Conservation (phyloP, 1,140 invertebrate genomes). For the Drosophila sturtevanti region DNA sequence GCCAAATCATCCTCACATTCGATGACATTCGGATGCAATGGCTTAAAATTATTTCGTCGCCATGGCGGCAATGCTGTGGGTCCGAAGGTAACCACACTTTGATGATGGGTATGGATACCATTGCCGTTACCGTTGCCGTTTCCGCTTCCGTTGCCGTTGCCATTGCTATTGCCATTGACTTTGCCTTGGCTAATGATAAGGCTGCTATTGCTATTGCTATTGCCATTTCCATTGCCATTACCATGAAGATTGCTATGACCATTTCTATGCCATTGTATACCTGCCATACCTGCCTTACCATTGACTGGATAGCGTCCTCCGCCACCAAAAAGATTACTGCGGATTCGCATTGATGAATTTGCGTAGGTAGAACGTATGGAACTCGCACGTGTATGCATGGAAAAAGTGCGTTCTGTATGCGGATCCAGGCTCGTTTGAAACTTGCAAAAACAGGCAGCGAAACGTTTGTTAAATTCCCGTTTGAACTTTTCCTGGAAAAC, state of each 20-base stretch:
- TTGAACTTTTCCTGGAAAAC: conserved; percentile 87
- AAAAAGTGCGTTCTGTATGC: conserved; percentile 67
- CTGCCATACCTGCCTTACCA: conserved; percentile 1
- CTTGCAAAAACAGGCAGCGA: conserved; percentile 83
- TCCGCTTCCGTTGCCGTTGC: conserved; percentile 18
- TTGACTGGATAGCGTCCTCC: conserved; percentile 7
- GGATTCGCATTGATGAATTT: conserved; percentile 76
- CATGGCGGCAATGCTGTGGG: conserved; percentile 54
- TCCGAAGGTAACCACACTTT: conserved; percentile 67
- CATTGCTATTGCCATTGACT: conserved; percentile 19
- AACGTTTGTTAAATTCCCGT: conserved; percentile 87
- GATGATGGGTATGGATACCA: conserved; percentile 23
- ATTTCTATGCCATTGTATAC: conserved; percentile 12
- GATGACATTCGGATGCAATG: conserved; percentile 70
- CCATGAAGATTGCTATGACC: conserved; percentile 16
- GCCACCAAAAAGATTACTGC: conserved; percentile 64
- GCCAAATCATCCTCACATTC: conserved; percentile 74
- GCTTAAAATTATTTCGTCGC: conserved; percentile 75
- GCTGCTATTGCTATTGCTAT: conserved; percentile 18
- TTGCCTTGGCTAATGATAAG: conserved; percentile 34
- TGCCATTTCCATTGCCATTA: conserved; percentile 24
- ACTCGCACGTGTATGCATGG: conserved; percentile 79
- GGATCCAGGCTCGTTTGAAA: conserved; percentile 65
- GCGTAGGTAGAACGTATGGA: conserved; percentile 76
- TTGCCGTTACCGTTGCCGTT: conserved; percentile 25